A percentile compares a stretch with the other conserved stretches of the same genome.
These are phyloP conservation scores for Theretra japonica DNA, from an alignment of 2,888 invertebrate species.

Conservation along the genomic window DNA sequence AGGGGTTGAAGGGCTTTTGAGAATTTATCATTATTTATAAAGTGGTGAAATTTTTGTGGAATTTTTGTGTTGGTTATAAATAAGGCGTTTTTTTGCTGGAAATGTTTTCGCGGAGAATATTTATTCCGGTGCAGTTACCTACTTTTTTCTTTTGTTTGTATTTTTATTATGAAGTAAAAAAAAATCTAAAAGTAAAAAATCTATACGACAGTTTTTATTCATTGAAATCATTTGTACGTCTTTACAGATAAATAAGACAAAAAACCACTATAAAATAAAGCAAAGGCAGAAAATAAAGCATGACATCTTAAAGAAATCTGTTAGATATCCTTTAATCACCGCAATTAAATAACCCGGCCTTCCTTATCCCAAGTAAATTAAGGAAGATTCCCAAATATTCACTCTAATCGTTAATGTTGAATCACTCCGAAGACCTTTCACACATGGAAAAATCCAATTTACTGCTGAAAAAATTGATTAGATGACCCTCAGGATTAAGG, in stretches of 20 bases:
- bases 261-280: too few relatives aligned
- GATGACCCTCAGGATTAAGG: constrained; percentile 42
- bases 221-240: too few relatives aligned
- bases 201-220: too few relatives aligned
- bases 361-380: neutral
- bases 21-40: neutral
- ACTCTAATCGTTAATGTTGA: constrained; percentile 27
- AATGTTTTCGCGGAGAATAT: too few relatives aligned
- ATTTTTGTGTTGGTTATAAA: neutral
- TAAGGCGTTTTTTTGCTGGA: too few relatives aligned
- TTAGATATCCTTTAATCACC: neutral
- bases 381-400: constrained; percentile 20
- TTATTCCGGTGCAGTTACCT: too few relatives aligned
- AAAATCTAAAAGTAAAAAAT: too few relatives aligned
- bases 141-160: too few relatives aligned
- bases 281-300: neutral
- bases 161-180: too few relatives aligned
- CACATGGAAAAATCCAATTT: constrained; percentile 39
- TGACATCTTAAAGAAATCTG: neutral
- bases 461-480: constrained; percentile 44
- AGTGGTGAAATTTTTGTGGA: neutral
- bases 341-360: neutral
- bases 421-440: constrained; percentile 31
- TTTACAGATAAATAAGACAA: too few relatives aligned
- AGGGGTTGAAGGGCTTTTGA: neutral